Base-by-base conservation (phyloP, 2,888 invertebrate species). In the Bedellia somnulentella region DNA sequence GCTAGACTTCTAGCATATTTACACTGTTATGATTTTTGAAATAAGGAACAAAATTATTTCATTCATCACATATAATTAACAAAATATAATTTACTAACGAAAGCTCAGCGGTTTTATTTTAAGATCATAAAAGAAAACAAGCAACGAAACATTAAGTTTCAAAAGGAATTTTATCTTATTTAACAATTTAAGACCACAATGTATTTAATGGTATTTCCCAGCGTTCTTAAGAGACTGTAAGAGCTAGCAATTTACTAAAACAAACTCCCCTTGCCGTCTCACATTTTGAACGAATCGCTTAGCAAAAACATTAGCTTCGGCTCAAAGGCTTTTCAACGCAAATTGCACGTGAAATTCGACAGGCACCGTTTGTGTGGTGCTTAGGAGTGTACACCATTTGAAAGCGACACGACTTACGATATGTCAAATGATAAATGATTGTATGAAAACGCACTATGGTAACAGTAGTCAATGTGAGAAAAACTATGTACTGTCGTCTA, bases 321-420 rank as follows among this genome's bases (percentile, higher is more conserved):
- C 59, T 66, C 61, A 63, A 63, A 64, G 51, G 67, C 60, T 63
- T 62, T 68, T 57, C 51, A 54, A 51, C 53, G 62, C 54, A 71
- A 73, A 68, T 70, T 67, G 63, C 55, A 61, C 64, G 63, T 68
- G 59, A 73, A 70, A 70, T 68, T 70, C 57, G 57, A 59, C 54
- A 58, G 56, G 45, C 49, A 56, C 50, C 45, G 47, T 52, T 57
- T 57, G 52, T 44, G 52, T 53, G 46, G 49, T 44, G 52, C 44
- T 45, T 49, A 49, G 53, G 55, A n/a, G n/a, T n/a, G n/a, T n/a
- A 57, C 47, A 50, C 45, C 44, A 39, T 39, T 34, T 46, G 42
- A 51, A 53, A 50, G 46, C 42, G 40, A 41, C 18, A 18, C 18
- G n/a, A n/a, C n/a, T n/a, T n/a, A n/a, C n/a, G n/a, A n/a, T n/a